Evolutionary conservation across 2,888 invertebrate species (phyloP).

Genomic region (Agrenia bidenticulata): DNA sequence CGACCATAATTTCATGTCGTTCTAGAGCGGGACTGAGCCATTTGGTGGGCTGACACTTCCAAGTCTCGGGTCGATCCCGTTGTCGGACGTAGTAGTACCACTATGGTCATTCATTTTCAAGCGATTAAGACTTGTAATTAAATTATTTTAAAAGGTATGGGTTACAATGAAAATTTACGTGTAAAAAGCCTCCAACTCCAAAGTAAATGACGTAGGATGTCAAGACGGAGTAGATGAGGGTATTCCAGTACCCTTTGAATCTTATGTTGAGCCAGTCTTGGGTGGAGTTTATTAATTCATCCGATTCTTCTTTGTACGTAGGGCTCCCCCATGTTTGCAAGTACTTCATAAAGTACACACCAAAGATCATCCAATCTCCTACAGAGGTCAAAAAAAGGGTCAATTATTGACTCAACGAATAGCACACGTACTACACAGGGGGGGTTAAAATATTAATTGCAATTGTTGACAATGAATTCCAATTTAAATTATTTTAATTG

Average conservation of each 20-base stretch:
- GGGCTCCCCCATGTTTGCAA: conserved; percentile 54
- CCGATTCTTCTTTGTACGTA: conserved; percentile 46
- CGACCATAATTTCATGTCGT: conserved; percentile 68
- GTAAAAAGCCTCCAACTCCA: conserved; percentile 67
- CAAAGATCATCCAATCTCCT: conserved; percentile 70
- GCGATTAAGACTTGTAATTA: conserved; percentile 1
- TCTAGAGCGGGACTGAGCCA: conserved; percentile 69
- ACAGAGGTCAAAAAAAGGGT: too few species aligned
- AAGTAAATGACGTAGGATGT: conserved; percentile 66
- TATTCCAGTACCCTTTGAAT: conserved; percentile 43
- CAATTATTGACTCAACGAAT: too few species aligned
- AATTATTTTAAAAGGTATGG: not conserved
- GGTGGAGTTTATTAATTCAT: conserved; percentile 41
- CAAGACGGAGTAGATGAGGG: conserved; percentile 59
- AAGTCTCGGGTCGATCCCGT: conserved; percentile 65
- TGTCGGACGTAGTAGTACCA: conserved; percentile 71
- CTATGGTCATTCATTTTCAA: conserved; percentile 57
- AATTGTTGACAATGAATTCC: too few species aligned
- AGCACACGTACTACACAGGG: too few species aligned
- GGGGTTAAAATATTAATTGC: too few species aligned
- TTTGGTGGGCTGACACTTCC: conserved; percentile 73
- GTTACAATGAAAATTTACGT: conserved; percentile 58
- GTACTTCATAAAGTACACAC: conserved; percentile 65
- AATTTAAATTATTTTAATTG: too few species aligned
- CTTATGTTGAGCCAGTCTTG: conserved; percentile 44